These are phyloP conservation scores for Corbicula japonica DNA, from an alignment of 2,888 invertebrate genomes.

Conservation along the genomic window DNA sequence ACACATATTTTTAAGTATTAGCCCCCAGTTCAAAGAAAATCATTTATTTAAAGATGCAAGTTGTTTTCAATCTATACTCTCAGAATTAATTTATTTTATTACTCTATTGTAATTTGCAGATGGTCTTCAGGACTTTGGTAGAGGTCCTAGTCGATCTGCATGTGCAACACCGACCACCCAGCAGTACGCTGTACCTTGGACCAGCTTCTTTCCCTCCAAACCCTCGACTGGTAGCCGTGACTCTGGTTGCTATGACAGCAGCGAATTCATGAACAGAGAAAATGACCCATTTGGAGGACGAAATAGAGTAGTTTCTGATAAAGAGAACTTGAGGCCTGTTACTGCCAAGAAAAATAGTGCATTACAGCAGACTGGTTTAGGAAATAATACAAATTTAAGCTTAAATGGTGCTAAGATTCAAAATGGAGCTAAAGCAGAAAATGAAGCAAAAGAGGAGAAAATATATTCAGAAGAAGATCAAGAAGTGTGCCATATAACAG, in stretches of 20 bases:
- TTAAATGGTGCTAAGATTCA: constrained; percentile 56
- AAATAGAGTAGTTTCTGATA: constrained; percentile 38
- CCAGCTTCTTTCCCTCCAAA: constrained; percentile 68
- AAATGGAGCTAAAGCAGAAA: constrained; percentile 36
- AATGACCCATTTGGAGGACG: constrained; percentile 54
- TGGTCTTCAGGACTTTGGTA: too few relatives aligned
- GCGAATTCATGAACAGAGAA: constrained; percentile 79
- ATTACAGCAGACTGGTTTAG: background rate
- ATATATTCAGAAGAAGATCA: constrained; percentile 79
- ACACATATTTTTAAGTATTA: too few relatives aligned
- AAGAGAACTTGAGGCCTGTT: constrained; percentile 53
- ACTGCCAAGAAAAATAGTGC: constrained; percentile 21
- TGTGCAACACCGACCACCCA: constrained; percentile 71
- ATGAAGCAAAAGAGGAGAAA: constrained; percentile 54
- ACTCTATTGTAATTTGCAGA: constrained; percentile 18
- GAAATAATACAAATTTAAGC: constrained; percentile 23
- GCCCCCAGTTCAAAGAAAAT: too few relatives aligned
- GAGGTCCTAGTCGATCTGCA: constrained; percentile 49
- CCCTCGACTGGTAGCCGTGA: constrained; percentile 84
- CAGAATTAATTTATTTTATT: too few relatives aligned
- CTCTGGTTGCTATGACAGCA: constrained; percentile 85
- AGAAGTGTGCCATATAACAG: constrained; percentile 79
- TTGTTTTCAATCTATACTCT: too few relatives aligned
- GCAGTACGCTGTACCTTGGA: constrained; percentile 63
- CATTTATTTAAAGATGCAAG: too few relatives aligned